A percentile compares a stretch with the other conserved stretches of the same genome.
These are phyloP conservation scores for Cassiopea xamachana DNA, from an alignment of 30 jellyfish, hydroid and myxozoan species.

Conservation along the genomic window DNA sequence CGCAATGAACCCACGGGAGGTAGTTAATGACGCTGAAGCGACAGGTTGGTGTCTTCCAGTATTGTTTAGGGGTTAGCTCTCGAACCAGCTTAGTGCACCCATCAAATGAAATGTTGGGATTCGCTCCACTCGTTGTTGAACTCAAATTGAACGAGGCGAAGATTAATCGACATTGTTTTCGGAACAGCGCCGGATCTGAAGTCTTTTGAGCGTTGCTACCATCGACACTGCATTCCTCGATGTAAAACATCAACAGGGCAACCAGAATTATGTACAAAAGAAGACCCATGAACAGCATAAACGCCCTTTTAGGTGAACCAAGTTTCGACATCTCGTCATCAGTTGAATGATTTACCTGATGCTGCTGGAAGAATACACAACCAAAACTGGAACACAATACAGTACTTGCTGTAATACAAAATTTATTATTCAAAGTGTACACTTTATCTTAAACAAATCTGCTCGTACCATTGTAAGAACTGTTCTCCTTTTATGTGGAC, in stretches of 20 bases:
- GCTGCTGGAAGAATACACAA: too few species aligned
- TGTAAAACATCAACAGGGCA: conserved; percentile 40
- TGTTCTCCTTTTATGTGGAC: background rate
- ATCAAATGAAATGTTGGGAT: conserved; percentile 21
- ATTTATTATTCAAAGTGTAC: background rate
- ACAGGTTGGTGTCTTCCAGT: background rate
- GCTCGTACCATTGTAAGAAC: background rate
- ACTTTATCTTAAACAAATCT: background rate
- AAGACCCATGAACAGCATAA: conserved; percentile 38
- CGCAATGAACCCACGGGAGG: conserved; percentile 60
- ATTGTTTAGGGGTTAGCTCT: background rate
- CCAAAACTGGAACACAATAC: background rate
- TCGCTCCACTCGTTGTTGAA: background rate
- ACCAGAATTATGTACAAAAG: conserved; percentile 23
- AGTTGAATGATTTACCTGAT: too few species aligned
- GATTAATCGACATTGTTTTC: background rate
- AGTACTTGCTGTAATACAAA: background rate
- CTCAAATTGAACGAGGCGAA: background rate
- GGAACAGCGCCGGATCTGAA: background rate
- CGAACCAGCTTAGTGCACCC: conserved; percentile 8
- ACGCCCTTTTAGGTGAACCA: conserved; percentile 24
- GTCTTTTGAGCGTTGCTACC: background rate
- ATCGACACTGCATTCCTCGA: conserved; percentile 51
- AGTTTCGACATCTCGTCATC: conserved; percentile 16
- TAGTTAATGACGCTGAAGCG: conserved; percentile 33